These are phyloP conservation scores for Setophaga petechia DNA, from an alignment of 2,113 vertebrate genomes.

Conservation along the genomic window DNA sequence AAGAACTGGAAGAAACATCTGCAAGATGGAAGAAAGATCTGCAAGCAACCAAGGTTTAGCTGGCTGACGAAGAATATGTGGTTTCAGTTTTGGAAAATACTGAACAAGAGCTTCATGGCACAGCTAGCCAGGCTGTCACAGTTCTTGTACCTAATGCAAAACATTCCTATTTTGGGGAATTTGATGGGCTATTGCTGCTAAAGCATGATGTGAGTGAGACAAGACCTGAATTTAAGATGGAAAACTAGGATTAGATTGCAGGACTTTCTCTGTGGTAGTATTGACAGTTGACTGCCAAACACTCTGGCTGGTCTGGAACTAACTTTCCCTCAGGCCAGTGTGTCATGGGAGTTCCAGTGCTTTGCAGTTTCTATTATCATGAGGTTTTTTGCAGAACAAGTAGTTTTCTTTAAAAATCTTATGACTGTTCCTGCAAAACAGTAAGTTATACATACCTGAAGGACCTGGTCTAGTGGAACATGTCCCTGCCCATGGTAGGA, in stretches of 20 bases:
- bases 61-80: slow-evolving; percentile 85
- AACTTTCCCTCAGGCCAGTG: not conserved
- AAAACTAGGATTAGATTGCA: not conserved
- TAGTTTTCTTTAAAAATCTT: not conserved
- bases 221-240: not conserved
- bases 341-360: not conserved
- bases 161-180: not conserved
- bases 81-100: slow-evolving; percentile 75
- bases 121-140: slow-evolving; percentile 83
- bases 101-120: slow-evolving; percentile 81
- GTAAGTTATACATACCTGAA: not conserved
- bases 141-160: not conserved
- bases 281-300: not conserved
- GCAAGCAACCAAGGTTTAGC: slow-evolving; percentile 79
- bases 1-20: slow-evolving; percentile 81
- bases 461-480: not conserved
- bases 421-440: not conserved
- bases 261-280: not conserved
- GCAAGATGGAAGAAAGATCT: slow-evolving; percentile 70
- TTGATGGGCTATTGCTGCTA: not conserved
- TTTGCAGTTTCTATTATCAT: not conserved
- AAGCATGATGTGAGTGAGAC: not conserved
- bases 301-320: not conserved
- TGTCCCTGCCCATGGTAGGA: not conserved
- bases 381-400: not conserved